A percentile compares a stretch with the other conserved stretches of the same genome.
Evolutionary conservation across 35 echinoderm and acorn worm species (phyloP).

Genomic region (Apostichopus californicus): DNA sequence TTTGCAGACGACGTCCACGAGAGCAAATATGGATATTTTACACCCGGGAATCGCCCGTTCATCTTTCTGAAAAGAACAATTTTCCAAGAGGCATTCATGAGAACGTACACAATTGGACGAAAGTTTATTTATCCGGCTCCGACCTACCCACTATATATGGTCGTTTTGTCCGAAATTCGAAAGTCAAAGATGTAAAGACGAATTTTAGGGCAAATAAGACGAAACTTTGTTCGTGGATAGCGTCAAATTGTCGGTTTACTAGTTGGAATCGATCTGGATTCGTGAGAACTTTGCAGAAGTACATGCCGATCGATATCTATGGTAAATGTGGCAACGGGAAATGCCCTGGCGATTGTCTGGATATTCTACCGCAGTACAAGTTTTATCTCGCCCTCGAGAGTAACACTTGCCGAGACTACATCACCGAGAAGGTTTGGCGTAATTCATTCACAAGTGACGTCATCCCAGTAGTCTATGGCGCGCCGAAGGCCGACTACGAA

Average conservation of each 20-base stretch:
- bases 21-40: slow-evolving; percentile 42
- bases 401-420: slow-evolving; percentile 65
- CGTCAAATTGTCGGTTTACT: slow-evolving; percentile 20
- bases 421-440: slow-evolving; percentile 73
- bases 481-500: slow-evolving; percentile 64
- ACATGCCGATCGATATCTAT: slow-evolving; percentile 33
- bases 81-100: slow-evolving; percentile 7
- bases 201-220: slow-evolving; percentile 21
- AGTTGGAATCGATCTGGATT: slow-evolving; percentile 25
- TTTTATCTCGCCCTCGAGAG: slow-evolving; percentile 66
- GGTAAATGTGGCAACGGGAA: slow-evolving; percentile 13
- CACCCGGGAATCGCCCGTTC: slow-evolving; percentile 16
- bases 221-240: slow-evolving; percentile 40
- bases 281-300: slow-evolving; percentile 11
- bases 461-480: slow-evolving; percentile 65
- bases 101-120: slow-evolving; percentile 50
- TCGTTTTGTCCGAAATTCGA: not conserved
- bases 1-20: slow-evolving; percentile 28
- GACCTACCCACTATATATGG: slow-evolving; percentile 39
- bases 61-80: slow-evolving; percentile 30
- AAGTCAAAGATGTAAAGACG: not conserved
- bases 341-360: slow-evolving; percentile 11
- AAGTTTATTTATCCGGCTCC: slow-evolving; percentile 29
- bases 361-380: slow-evolving; percentile 26
- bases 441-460: slow-evolving; percentile 44